Conservation (phyloP, 2,888 invertebrate genomes). For the Eledona agricola region DNA sequence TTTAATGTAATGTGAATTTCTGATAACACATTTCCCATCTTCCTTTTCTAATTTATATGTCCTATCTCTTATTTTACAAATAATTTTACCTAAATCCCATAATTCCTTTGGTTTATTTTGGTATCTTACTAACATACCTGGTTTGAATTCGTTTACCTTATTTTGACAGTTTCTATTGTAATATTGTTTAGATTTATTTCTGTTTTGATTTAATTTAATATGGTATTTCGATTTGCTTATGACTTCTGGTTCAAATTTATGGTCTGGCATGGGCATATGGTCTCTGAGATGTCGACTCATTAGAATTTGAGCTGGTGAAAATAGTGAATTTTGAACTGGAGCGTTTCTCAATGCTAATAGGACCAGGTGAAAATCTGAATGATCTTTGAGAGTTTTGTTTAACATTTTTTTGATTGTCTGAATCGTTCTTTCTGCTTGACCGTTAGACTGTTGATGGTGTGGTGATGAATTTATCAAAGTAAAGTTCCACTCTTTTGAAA, state of each 20-base stretch:
- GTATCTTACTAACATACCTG: constrained; percentile 3
- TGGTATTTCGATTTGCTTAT: constrained; percentile 15
- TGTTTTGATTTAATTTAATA: constrained; percentile 6
- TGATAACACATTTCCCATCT: constrained; percentile 26
- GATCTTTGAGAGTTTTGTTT: constrained; percentile 21
- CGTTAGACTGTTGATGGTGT: constrained; percentile 33
- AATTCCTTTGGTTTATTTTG: constrained; percentile 22
- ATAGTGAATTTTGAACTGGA: constrained; percentile 10
- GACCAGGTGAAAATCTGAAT: constrained; percentile 8
- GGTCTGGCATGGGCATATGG: constrained; percentile 9
- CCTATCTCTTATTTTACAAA: constrained; percentile 12
- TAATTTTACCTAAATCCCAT: constrained; percentile 21
- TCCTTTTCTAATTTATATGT: constrained; percentile 17
- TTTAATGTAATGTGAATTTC: constrained; percentile 14
- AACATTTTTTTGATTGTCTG: constrained; percentile 36
- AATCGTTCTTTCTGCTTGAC: constrained; percentile 25
- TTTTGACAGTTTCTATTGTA: constrained; percentile 16
- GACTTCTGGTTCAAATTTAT: constrained; percentile 20
- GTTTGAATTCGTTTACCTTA: constrained; percentile 4
- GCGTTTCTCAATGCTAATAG: constrained; percentile 16
- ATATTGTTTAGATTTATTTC: constrained; percentile 15
- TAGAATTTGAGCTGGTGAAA: constrained; percentile 18
- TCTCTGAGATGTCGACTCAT: constrained; percentile 19
- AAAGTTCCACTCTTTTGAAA: constrained; percentile 34
- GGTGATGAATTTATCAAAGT: constrained; percentile 13